Evolutionary conservation across 2,113 vertebrate genomes (phyloP).

Genomic region (Petrocephalus microphthalmus): DNA sequence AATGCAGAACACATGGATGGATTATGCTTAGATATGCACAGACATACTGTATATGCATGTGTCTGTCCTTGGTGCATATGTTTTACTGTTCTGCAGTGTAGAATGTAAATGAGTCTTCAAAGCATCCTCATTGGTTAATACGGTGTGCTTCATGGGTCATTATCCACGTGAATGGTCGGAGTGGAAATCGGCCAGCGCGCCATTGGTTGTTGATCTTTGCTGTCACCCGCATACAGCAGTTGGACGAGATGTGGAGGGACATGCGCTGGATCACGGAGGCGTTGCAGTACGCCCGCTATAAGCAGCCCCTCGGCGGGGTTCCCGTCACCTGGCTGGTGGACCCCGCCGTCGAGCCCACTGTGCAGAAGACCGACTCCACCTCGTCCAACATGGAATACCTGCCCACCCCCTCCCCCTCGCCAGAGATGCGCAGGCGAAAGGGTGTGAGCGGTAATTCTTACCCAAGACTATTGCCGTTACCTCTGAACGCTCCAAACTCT

Average conservation of each 20-base stretch:
- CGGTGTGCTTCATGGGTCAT: neutral
- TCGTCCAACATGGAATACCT: conserved; percentile 84
- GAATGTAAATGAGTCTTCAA: neutral
- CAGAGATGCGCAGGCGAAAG: conserved; percentile 70
- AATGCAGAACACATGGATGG: neutral
- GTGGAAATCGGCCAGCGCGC: neutral
- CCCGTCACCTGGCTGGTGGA: conserved; percentile 72
- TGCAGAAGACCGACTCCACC: conserved; percentile 81
- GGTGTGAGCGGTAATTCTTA: conserved; percentile 62
- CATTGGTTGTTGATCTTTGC: neutral
- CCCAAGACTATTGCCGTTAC: neutral
- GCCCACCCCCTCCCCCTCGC: conserved; percentile 83
- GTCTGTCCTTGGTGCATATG: neutral
- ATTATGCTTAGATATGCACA: neutral
- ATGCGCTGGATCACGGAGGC: conserved; percentile 91
- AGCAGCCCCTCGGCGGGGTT: conserved; percentile 74
- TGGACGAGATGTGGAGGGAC: conserved; percentile 87
- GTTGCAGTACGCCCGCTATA: conserved; percentile 87
- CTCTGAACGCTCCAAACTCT: neutral
- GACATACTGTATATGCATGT: neutral
- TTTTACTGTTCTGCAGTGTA: neutral
- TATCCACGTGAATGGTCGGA: neutral
- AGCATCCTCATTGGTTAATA: neutral
- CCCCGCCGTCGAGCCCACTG: conserved; percentile 51
- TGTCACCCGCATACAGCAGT: conserved; percentile 65